Evolutionary conservation across 2,797 vertebrate genomes (phyloP).

Genomic region (Vireo griseus): DNA sequence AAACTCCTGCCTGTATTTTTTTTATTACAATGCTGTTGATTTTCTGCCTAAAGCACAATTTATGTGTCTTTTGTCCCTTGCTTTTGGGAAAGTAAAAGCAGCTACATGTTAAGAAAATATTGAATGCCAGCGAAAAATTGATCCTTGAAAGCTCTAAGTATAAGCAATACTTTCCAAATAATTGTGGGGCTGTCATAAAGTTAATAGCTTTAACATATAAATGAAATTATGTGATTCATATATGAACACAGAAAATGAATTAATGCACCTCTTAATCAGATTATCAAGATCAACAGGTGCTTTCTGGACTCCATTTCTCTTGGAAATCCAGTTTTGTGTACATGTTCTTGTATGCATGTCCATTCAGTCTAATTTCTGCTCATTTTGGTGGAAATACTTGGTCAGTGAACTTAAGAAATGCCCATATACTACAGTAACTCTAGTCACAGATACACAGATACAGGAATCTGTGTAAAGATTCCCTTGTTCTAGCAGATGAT

Average conservation of each 20-base stretch:
- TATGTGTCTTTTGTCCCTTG: not conserved
- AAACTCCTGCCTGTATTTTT: not conserved
- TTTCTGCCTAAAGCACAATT: not conserved
- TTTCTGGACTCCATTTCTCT: not conserved
- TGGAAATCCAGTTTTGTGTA: not conserved
- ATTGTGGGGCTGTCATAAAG: not conserved
- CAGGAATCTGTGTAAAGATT: not conserved
- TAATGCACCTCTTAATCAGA: not conserved
- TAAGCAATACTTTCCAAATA: not conserved
- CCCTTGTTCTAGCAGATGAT: not conserved
- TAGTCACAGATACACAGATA: not conserved
- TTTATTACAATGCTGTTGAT: not conserved
- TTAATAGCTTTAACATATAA: not conserved
- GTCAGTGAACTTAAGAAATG: not conserved
- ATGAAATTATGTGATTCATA: not conserved
- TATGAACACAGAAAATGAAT: not conserved
- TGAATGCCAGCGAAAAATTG: not conserved
- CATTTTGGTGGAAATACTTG: not conserved
- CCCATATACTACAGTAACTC: not conserved
- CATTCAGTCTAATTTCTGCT: not conserved
- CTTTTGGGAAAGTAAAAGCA: not conserved
- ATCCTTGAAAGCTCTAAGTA: not conserved
- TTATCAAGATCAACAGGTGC: not conserved
- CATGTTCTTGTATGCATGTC: not conserved
- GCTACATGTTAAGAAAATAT: not conserved